A percentile compares a stretch with the other conserved stretches of the same genome.
Conservation (phyloP, 1,140 invertebrate genomes). For the Zophobas atratus region DNA sequence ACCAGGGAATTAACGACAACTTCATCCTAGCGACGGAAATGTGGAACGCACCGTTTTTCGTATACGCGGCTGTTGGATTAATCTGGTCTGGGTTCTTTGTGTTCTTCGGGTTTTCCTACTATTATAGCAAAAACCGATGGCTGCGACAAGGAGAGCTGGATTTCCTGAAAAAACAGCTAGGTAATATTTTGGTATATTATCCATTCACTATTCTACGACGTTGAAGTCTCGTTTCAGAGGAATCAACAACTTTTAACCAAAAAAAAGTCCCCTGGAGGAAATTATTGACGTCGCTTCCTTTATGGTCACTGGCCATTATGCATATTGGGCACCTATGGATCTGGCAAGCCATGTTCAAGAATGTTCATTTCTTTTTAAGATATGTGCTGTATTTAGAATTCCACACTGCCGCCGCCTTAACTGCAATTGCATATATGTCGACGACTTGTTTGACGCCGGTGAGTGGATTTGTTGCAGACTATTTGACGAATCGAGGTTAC, state of each 20-base stretch:
- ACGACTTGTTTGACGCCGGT: constrained; percentile 82
- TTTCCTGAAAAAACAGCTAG: too few relatives aligned
- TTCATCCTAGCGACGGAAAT: too few relatives aligned
- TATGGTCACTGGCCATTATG: constrained; percentile 83
- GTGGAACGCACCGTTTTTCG: too few relatives aligned
- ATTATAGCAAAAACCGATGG: too few relatives aligned
- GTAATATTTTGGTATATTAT: too few relatives aligned
- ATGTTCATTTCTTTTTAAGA: constrained; percentile 94
- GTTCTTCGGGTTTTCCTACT: too few relatives aligned
- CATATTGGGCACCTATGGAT: constrained; percentile 93
- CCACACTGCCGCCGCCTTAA: constrained; percentile 75
- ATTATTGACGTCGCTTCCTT: constrained; percentile 82
- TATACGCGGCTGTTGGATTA: too few relatives aligned
- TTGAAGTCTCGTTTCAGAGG: too few relatives aligned
- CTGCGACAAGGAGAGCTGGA: too few relatives aligned
- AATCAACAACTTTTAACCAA: not conserved
- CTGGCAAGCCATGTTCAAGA: constrained; percentile 94
- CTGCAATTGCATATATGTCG: constrained; percentile 79
- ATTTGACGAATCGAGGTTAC: constrained; percentile 69
- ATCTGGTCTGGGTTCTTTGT: too few relatives aligned
- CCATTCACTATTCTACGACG: too few relatives aligned
- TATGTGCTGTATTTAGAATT: constrained; percentile 90
- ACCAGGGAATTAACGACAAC: too few relatives aligned
- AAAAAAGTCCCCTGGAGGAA: constrained; percentile 75
- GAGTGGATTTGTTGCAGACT: constrained; percentile 79